Evolutionary conservation across 2,113 vertebrate genomes (phyloP).

Genomic region (Casuarius casuarius): DNA sequence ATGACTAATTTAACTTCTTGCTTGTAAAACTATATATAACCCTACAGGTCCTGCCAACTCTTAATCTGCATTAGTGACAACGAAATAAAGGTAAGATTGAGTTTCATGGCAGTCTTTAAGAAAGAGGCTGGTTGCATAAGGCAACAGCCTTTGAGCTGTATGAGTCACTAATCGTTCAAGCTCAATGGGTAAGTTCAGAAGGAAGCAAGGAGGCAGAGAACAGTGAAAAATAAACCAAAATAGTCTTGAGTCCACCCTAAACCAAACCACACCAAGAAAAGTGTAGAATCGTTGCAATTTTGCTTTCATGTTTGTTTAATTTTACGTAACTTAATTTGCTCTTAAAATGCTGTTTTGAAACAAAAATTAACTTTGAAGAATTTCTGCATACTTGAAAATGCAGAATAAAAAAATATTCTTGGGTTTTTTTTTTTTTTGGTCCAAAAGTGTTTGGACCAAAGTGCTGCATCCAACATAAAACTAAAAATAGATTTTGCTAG

Average conservation of each 20-base stretch:
- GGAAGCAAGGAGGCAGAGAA: neutral
- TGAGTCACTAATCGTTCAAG: neutral
- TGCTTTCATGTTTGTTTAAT: neutral
- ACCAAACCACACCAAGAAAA: neutral
- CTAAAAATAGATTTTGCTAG: neutral
- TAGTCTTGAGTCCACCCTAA: neutral
- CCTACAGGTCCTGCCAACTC: neutral
- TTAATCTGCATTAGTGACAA: neutral
- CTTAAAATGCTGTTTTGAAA: neutral
- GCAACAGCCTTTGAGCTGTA: neutral
- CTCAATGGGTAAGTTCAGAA: neutral
- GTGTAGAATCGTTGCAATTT: neutral
- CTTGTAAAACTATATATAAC: neutral
- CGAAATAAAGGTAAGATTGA: neutral
- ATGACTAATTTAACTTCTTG: neutral
- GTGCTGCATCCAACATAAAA: neutral
- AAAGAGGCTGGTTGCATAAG: neutral
- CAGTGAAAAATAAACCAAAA: neutral
- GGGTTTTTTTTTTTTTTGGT: neutral
- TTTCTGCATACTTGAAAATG: neutral
- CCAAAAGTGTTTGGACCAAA: neutral
- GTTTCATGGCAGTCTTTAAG: neutral
- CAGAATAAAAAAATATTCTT: neutral
- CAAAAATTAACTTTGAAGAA: neutral
- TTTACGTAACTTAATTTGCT: neutral